Base-by-base conservation (phyloP, 2,113 vertebrate species). In the Mungos mungo region DNA sequence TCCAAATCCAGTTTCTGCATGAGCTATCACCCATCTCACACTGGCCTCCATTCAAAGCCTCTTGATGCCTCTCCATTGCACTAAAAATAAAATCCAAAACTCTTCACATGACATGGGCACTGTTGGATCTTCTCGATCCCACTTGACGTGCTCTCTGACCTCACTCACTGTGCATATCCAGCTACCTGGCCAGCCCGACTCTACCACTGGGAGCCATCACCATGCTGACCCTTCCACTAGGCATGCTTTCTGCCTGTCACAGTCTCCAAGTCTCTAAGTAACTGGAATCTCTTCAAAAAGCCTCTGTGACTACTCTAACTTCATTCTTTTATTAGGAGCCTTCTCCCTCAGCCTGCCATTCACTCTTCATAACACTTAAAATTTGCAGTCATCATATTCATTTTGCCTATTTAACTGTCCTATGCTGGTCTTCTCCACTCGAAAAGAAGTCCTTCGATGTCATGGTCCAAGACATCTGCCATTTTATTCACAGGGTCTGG, bases 301-400 rank as follows among this genome's bases (percentile, higher is more conserved):
- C 9, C 25, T 45, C 47, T 35, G 8, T 35, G 45, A n/a, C 23
- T 57, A 31, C 10, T 29, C 41, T 77, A 25, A 54, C 2, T 25
- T 10, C 65, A 38, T 63, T 2, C 5, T 7, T 83, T 71, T 35
- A 35, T 35, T 14, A 38, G 6, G 5, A 41, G 41, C 41, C 10
- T 21, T 79, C 35, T 47, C 0, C 50, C 63, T 74, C 33, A 93
- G 41, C 14, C 52, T 38, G 9, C 11, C 3, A 0, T 72, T 54
- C 0, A 0, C 35, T 66, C 15, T 88, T 94, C 12, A 2, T 47
- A 41, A 31, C 69, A 19, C 5, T 60, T 41, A 33, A 52, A 76
- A 54, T n/a, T 21, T 71, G 15, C 25, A n/a, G 19, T 0, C 5
- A 10, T 0, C 5, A 10, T 5, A 1, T 29, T 68, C 11, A 1